Conservation (phyloP, 2,113 vertebrate genomes). For the Percopsis transmontana region DNA sequence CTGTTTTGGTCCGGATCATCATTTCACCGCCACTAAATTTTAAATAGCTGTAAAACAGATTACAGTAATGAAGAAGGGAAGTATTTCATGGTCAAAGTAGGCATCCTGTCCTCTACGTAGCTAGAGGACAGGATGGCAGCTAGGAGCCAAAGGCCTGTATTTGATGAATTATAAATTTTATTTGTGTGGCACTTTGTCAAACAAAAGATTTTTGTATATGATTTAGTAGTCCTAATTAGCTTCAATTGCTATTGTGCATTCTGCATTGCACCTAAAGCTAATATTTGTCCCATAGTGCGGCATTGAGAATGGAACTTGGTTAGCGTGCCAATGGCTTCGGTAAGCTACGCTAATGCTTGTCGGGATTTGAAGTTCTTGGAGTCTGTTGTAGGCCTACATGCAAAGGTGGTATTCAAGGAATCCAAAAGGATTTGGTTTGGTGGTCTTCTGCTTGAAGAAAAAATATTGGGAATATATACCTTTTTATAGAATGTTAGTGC, state of each 20-base stretch:
- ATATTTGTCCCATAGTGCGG: slow-evolving; percentile 34
- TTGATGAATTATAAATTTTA: neutral
- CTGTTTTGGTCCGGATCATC: neutral
- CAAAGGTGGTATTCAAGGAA: neutral
- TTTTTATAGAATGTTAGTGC: slow-evolving; percentile 16
- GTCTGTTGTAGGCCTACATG: slow-evolving; percentile 42
- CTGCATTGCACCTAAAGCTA: slow-evolving; percentile 26
- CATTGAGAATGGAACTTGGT: slow-evolving; percentile 18
- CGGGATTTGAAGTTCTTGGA: slow-evolving; percentile 17
- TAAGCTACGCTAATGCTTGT: slow-evolving; percentile 8
- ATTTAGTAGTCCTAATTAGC: too few species aligned
- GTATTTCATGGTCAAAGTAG: slow-evolving; percentile 34
- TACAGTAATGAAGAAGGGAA: slow-evolving; percentile 24
- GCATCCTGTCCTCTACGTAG: slow-evolving; percentile 20
- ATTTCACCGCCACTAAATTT: slow-evolving; percentile 6
- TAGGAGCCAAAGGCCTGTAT: slow-evolving; percentile 53
- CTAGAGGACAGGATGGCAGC: slow-evolving; percentile 32
- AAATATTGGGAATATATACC: slow-evolving; percentile 16
- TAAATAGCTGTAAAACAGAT: slow-evolving; percentile 33
- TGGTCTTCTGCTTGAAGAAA: slow-evolving; percentile 51
- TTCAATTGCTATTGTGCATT: slow-evolving; percentile 26
- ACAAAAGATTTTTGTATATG: slow-evolving; percentile 11
- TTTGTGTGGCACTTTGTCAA: too few species aligned
- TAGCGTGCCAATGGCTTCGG: slow-evolving; percentile 10
- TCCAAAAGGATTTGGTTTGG: slow-evolving; percentile 32